Evolutionary conservation across 2,888 invertebrate species (phyloP).

Genomic region (Cryptus viduatorius): DNA sequence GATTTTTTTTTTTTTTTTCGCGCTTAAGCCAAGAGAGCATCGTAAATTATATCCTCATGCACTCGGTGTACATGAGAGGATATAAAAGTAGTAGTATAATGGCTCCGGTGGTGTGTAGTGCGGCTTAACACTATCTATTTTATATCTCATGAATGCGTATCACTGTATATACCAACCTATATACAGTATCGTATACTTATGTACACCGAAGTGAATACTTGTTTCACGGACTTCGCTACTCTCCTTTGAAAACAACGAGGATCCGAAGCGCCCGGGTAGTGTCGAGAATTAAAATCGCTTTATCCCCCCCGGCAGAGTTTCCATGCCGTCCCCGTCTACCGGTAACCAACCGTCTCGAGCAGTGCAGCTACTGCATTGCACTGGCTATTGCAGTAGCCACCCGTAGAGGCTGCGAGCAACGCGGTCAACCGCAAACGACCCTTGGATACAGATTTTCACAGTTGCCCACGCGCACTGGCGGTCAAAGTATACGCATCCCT

Average conservation of each 20-base stretch:
- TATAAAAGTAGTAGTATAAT: conserved; percentile 5
- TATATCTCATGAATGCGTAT: background rate
- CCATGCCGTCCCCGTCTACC: conserved; percentile 14
- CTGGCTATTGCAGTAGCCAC: conserved; percentile 42
- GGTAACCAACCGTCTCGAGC: conserved; percentile 23
- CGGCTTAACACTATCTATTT: conserved; percentile 13
- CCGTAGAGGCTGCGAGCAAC: conserved; percentile 28
- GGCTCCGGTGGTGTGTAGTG: background rate
- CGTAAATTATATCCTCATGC: conserved; percentile 40
- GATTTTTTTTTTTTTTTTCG: conserved; percentile 22
- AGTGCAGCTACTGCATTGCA: conserved; percentile 24
- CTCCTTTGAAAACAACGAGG: conserved; percentile 30
- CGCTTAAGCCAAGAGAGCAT: background rate
- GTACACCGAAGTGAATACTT: conserved; percentile 17
- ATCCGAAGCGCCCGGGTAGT: background rate
- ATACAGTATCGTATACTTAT: conserved; percentile 16
- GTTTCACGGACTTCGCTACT: conserved; percentile 48
- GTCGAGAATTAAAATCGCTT: conserved; percentile 66
- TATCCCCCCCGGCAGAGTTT: conserved; percentile 56
- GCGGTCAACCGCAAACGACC: conserved; percentile 65
- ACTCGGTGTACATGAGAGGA: background rate
- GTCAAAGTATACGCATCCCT: conserved; percentile 46
- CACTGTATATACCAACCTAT: background rate
- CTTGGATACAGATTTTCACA: conserved; percentile 68
- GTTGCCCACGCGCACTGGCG: conserved; percentile 50